Evolutionary conservation across 2,797 vertebrate species (phyloP), one percentile per base, ranked within the genome.

Genomic region (Coracias cyanogaster): DNA sequence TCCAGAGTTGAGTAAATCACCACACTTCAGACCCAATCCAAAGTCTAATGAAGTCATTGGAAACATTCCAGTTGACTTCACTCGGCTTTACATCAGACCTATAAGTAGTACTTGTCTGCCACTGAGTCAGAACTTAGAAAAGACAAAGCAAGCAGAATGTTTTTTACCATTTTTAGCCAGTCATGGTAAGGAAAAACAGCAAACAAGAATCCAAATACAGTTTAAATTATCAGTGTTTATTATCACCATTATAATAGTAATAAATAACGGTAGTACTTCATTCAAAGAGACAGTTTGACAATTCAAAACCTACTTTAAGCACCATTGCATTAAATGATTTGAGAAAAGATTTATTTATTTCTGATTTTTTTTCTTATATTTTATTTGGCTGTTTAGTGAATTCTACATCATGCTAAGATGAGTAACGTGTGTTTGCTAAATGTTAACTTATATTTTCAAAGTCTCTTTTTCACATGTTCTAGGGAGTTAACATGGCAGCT

Each of bases 1-100:
- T 96, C 15, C 45, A 77, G 83, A 96, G 90, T 64, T 91, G 82
- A 96, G 88, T 94, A 91, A 93, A 95, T 94, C 95, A 94, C 92
- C 94, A 88, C 89, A 94, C 93, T 93, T 96, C 79, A 97, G 86
- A 89, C 83, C 83, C 35, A 94, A 93, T 95, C 74, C 92, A 86
- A 85, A 81, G 74, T 89, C 86, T 93, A 93, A 82, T 95, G 89
- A 96, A 96, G 80, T 94, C n/a, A 95, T 76, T 96, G 95, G 94
- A 97, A 95, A 82, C 84, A 91, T 93, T 96, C 91, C 96, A 95
- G 85, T 96, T 95, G 91, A 95, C 90, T 95, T 94, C 85, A 94
- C 64, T 90, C 55, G 35, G 77, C 78, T 97, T 94, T 96, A 94
- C 73, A 96, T 96, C 93, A 96, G 88, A 71, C 52, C 90, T 37